Evolutionary conservation across 2,113 vertebrate genomes (phyloP), one percentile per base, ranked within the genome.

Genomic region (Okapia johnstoni): DNA sequence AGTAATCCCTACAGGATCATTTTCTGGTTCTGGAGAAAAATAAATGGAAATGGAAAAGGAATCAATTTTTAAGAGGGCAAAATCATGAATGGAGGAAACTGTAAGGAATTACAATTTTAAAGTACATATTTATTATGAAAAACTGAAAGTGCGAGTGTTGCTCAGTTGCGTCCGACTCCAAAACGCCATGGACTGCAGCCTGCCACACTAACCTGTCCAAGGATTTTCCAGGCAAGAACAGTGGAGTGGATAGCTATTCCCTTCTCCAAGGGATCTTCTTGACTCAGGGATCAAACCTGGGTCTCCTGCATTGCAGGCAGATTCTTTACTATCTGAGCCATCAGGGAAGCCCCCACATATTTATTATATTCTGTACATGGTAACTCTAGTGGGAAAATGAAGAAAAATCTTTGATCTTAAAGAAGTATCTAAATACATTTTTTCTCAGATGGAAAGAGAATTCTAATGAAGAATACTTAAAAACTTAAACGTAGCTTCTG

Each of bases 1-100:
- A 85, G 98, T 98, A 86, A 99, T 98, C 43, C 99, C 99, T 98
- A 99, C 98, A 48, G 99, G 58, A 57, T 98, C 98, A 58, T 92
- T 96, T 97, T 99, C 98, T 61, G 98, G 98, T 88, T 98, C 98
- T 99, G 94, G 30, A 83, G 87, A 8, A 94, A 98, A 98, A 98
- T 5, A 92, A 95, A 94, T 4, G 30, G 36, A 93, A 97, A 94
- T 13, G 28, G 33, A 93, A 97, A 89, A 88, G 12, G 26, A 96
- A 85, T 96, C 85, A 96, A 85, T 61, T 91, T 58, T 5, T 43
- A 96, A 70, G 43, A 55, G 6, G 14, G 63, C 21, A 91, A 94
- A 94, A 94, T 86, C 28, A 79, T 52, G 19, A 90, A 89, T 11
- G 17, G 12, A 83, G 36, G 13, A 79, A 80, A 89, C 1, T 46